Percentiles rank a stretch among this genome's conserved stretches.
Conservation (phyloP, 92 coral and sea anemone genomes). For the Hydrozoanthus gracilis region DNA sequence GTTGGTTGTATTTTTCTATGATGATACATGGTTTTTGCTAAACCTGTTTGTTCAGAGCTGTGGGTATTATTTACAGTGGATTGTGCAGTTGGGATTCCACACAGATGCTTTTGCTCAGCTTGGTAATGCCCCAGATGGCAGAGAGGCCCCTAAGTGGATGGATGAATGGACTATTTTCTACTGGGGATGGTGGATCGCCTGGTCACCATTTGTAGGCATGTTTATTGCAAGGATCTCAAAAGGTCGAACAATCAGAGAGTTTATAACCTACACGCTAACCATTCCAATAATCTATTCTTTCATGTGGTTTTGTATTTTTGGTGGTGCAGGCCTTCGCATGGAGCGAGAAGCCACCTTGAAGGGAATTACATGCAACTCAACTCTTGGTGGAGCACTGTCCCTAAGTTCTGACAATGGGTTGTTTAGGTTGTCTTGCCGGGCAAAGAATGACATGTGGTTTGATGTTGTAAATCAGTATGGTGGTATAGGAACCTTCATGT, state of each 20-base stretch:
- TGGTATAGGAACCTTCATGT: constrained; percentile 69
- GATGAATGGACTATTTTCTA: constrained; percentile 93
- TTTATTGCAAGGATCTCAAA: constrained; percentile 91
- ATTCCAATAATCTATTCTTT: constrained; percentile 79
- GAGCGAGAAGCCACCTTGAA: constrained; percentile 81
- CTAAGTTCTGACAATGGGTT: constrained; percentile 58
- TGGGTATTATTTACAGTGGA: constrained; percentile 90
- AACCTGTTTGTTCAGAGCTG: constrained; percentile 38
- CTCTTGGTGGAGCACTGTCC: constrained; percentile 70
- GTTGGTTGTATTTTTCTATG: constrained; percentile 69
- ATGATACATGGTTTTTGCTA: constrained; percentile 62
- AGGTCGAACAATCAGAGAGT: constrained; percentile 91
- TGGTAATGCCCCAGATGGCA: constrained; percentile 69
- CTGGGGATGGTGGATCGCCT: constrained; percentile 99
- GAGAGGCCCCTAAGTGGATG: constrained; percentile 79
- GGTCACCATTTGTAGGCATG: constrained; percentile 95
- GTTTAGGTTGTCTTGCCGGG: constrained; percentile 84
- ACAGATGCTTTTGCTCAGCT: no score
- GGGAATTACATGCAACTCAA: constrained; percentile 71
- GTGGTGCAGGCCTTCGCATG: constrained; percentile 88
- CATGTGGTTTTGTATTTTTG: constrained; percentile 90
- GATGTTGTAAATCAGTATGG: constrained; percentile 83
- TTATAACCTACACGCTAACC: constrained; percentile 85
- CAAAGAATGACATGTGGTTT: constrained; percentile 75
- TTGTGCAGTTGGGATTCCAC: constrained; percentile 73